phyloP scores from a whole-genome alignment of 2,113 vertebrate genomes.

The Garra rufa region DNA sequence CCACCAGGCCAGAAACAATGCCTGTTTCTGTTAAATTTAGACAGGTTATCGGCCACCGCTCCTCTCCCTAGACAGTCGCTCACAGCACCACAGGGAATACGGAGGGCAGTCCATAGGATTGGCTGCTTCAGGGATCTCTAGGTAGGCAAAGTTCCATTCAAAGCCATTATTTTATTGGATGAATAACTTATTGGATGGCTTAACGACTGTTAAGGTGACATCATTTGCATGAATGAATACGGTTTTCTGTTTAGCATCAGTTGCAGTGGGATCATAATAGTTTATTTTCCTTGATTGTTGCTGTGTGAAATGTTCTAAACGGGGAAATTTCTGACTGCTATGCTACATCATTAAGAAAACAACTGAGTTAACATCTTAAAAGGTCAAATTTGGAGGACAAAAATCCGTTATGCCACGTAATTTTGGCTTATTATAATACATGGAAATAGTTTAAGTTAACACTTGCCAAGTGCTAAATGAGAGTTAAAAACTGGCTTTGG shows the following conservation, averaged over 20 bases:
- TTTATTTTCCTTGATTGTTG: not conserved
- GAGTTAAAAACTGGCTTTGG: not conserved
- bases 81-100: constrained; percentile 66
- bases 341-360: not conserved
- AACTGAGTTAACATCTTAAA: not conserved
- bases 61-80: constrained; percentile 69
- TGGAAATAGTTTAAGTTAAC: not conserved
- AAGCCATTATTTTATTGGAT: not conserved
- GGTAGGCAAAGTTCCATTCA: constrained; percentile 1
- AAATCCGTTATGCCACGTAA: not conserved
- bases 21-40: constrained; percentile 88
- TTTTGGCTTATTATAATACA: not conserved
- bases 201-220: not conserved
- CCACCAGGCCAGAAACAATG: constrained; percentile 74
- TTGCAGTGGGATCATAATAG: not conserved
- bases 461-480: not conserved
- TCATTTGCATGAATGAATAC: not conserved
- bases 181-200: not conserved
- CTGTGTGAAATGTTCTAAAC: constrained; percentile 10
- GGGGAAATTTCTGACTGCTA: not conserved
- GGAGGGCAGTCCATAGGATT: constrained; percentile 76
- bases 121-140: not conserved
- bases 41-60: constrained; percentile 72
- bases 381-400: not conserved
- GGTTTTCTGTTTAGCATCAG: not conserved